phyloP scores from a whole-genome alignment of 1,140 invertebrate genomes.

The Chlorops oryzae region DNA sequence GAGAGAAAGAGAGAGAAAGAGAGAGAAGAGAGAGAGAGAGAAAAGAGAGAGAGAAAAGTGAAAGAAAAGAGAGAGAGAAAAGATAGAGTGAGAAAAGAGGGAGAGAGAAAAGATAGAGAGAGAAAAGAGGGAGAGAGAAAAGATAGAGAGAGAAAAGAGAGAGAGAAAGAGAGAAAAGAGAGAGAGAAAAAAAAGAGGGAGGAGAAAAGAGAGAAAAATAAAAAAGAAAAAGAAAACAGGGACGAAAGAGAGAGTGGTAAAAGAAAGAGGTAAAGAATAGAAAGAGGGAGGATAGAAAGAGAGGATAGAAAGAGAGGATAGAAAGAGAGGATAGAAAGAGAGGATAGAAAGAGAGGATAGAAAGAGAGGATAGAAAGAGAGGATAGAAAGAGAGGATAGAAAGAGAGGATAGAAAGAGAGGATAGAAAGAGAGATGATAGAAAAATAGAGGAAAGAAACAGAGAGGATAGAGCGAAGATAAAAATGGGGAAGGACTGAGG shows the following conservation, averaged over 20 bases:
- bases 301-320: background rate
- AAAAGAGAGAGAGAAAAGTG: background rate
- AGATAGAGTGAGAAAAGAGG: background rate
- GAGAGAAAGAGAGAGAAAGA: background rate
- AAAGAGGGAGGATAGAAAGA: background rate
- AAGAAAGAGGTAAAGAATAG: background rate
- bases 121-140: background rate
- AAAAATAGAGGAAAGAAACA: background rate
- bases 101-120: background rate
- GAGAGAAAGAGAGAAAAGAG: background rate
- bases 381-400: background rate
- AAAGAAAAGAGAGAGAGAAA: background rate
- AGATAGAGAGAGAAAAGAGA: background rate
- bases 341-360: background rate
- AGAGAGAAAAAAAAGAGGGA: background rate
- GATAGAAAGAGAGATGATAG: no score
- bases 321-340: background rate
- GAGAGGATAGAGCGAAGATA: background rate
- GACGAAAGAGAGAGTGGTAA: background rate
- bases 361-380: background rate
- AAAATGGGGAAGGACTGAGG: background rate
- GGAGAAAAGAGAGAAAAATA: background rate
- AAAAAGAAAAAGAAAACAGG: background rate
- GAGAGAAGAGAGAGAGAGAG: background rate
- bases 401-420: background rate